A percentile compares a stretch with the other conserved stretches of the same genome.
Evolutionary conservation across 2,113 vertebrate genomes (phyloP).

Genomic region (Phaethon lepturus): DNA sequence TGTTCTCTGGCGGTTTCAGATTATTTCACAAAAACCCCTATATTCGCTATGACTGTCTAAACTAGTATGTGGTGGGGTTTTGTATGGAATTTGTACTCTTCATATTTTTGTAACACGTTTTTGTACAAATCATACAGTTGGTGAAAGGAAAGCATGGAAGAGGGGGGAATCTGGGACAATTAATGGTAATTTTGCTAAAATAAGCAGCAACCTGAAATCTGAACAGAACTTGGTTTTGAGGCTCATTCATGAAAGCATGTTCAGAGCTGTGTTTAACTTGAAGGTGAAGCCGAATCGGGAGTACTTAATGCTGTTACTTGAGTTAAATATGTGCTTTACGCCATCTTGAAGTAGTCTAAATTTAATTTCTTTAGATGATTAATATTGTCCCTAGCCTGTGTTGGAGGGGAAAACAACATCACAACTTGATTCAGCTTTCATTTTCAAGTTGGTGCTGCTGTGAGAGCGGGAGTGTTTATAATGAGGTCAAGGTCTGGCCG

Average conservation of each 20-base stretch:
- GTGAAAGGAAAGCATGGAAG: not conserved
- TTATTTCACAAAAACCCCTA: accelerated
- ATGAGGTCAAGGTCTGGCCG: not conserved
- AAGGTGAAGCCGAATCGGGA: not conserved
- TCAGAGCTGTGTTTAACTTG: not conserved
- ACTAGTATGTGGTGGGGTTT: not conserved
- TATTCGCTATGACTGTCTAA: not conserved
- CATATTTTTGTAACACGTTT: not conserved
- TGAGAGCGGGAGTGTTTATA: not conserved
- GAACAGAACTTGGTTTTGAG: not conserved
- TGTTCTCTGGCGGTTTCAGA: not conserved
- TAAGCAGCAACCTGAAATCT: not conserved
- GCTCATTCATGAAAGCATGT: not conserved
- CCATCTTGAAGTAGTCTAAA: not conserved
- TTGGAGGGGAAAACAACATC: not conserved
- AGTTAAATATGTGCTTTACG: not conserved
- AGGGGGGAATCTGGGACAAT: not conserved
- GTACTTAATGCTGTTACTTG: not conserved
- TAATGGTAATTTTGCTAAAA: not conserved
- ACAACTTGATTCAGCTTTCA: not conserved
- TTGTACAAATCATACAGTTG: not conserved
- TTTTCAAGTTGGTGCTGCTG: not conserved
- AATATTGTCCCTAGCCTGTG: not conserved
- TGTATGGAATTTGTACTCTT: not conserved
- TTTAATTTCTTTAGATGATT: not conserved